A percentile compares a stretch with the other conserved stretches of the same genome.
Conservation (phyloP, 2,888 invertebrate species). For the Chesias legatella region DNA sequence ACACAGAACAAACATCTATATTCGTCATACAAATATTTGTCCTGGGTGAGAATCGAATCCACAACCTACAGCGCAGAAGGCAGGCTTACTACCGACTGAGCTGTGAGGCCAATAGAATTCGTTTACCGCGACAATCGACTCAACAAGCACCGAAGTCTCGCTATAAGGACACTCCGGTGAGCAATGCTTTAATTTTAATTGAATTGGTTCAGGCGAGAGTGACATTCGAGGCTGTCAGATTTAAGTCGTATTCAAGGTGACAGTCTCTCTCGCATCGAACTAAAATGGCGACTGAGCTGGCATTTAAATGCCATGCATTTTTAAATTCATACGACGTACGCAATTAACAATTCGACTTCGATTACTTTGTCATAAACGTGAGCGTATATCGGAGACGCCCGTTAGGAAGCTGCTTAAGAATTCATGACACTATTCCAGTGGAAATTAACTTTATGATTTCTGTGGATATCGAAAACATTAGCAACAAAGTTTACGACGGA, state of each 20-base stretch:
- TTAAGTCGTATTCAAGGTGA: slow-evolving; percentile 78
- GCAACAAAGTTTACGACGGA: slow-evolving; percentile 52
- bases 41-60: too few species aligned
- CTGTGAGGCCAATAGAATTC: too few species aligned
- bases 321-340: slow-evolving; percentile 72
- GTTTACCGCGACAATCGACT: too few species aligned
- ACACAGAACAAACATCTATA: too few species aligned
- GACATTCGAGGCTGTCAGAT: slow-evolving; percentile 78
- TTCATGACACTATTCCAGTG: slow-evolving; percentile 50
- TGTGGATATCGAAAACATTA: slow-evolving; percentile 52
- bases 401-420: slow-evolving; percentile 61
- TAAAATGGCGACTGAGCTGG: slow-evolving; percentile 75
- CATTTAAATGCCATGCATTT: slow-evolving; percentile 80
- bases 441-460: slow-evolving; percentile 58
- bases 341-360: slow-evolving; percentile 74
- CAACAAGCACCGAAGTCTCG: too few species aligned
- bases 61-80: too few species aligned
- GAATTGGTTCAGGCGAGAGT: slow-evolving; percentile 69
- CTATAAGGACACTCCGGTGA: slow-evolving; percentile 41
- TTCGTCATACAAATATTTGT: too few species aligned
- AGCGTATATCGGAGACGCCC: slow-evolving; percentile 47
- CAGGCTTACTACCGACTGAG: too few species aligned
- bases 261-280: slow-evolving; percentile 71
- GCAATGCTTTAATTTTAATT: slow-evolving; percentile 62
- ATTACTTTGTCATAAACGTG: slow-evolving; percentile 72